Base-by-base conservation (phyloP, 2,888 invertebrate genomes). In the Mesorhabditis spiculigera region DNA sequence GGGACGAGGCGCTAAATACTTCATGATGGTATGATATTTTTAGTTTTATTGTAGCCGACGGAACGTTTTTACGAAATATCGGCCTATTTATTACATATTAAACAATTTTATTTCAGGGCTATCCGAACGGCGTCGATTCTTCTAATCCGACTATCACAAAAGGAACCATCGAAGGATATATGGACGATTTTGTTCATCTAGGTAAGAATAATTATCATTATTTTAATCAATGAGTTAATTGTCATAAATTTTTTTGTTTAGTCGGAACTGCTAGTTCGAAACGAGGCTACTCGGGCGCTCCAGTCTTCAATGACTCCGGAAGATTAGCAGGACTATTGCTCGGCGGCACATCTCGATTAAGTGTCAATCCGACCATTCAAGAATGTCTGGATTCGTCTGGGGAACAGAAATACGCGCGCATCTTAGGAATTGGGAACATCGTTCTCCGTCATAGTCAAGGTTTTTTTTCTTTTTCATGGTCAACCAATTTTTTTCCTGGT, bases 21-120 rank as follows among this genome's bases (percentile, higher is more conserved):
- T 66, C 66, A 45, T 66, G 45, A 66, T 66, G 66, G 66, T 66
- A 66, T 66, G 66, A 66, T 66, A 66, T 66, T 66, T 45, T 66
- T 66, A 45, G 45, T 66, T 66, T 66, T 66, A 45, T 66, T 45
- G 66, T 45, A 66, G 66, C 4, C 66, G n/a, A 28, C 28, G 28
- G 28, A 28, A 28, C 28, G 28, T 66, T 66, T 45, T 66, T 66
- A 45, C 66, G 66, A 66, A 66, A 66, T n/a, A 66, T 45, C 45
- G 66, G 66, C 45, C 66, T 45, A 66, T 45, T 66, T 45, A 45
- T 66, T 28, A 28, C 28, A 28, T 28, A 66, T 45, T 45, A n/a
- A 43, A 28, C n/a, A 45, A 63, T 13, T 8, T 13, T 28, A 28
- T n/a, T 13, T 28, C 28, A 28, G n/a, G 45, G 63, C 16, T 62